Evolutionary conservation across 2,113 vertebrate species (phyloP).

Genomic region (Zapus hudsonius): DNA sequence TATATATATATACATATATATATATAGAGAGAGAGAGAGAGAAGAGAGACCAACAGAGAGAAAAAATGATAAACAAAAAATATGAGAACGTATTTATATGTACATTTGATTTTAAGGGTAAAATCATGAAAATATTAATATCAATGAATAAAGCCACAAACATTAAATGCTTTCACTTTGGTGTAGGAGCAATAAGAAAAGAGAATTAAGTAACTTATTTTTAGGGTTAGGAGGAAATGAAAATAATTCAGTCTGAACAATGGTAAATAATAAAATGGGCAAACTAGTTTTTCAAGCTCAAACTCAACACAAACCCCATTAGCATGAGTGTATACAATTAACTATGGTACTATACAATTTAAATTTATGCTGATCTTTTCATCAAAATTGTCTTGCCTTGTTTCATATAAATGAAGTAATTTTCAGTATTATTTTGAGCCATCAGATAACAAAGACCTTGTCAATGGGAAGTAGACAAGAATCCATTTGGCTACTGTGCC

Average conservation of each 20-base stretch:
- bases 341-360: constrained; percentile 13
- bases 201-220: constrained; percentile 27
- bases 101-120: neutral
- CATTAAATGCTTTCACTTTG: neutral
- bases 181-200: neutral
- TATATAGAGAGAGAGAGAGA: too few species aligned
- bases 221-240: neutral
- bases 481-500: constrained; percentile 58
- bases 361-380: constrained; percentile 29
- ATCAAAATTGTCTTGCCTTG: constrained; percentile 49
- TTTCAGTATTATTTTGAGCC: constrained; percentile 49
- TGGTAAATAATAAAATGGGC: constrained; percentile 53
- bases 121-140: constrained; percentile 21
- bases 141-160: neutral
- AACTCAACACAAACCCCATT: constrained; percentile 66
- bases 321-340: constrained; percentile 16
- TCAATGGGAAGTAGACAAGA: constrained; percentile 52
- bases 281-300: constrained; percentile 50
- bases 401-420: constrained; percentile 49
- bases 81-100: neutral
- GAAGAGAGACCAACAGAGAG: neutral
- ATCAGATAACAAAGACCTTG: constrained; percentile 47
- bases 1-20: too few species aligned
- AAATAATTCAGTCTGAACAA: constrained; percentile 27
- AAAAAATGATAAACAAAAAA: neutral